These are phyloP conservation scores for Pterocles orientalis DNA, from an alignment of 2,113 vertebrate species.

Conservation along the genomic window DNA sequence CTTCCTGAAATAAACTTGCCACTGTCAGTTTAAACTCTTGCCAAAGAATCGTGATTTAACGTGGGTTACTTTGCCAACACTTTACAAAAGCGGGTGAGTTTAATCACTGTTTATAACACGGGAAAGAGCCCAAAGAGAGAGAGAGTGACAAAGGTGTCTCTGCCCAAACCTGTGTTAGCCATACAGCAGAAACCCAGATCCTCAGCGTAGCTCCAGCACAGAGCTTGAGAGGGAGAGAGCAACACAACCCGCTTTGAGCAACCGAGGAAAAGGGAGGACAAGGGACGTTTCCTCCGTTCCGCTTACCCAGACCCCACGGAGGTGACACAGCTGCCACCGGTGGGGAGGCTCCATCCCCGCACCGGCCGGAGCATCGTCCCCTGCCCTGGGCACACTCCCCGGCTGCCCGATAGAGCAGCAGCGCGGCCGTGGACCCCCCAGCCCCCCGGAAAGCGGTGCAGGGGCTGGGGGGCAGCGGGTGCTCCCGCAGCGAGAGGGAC, in stretches of 20 bases:
- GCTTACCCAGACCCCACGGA: neutral
- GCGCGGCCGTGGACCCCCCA: too few species aligned
- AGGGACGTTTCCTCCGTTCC: neutral
- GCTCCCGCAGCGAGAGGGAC: too few species aligned
- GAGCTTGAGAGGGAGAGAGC: neutral
- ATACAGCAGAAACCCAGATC: neutral
- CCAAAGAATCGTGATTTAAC: neutral
- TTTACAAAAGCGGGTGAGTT: neutral
- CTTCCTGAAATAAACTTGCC: constrained; percentile 12
- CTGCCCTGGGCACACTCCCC: too few species aligned
- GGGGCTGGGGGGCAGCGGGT: too few species aligned
- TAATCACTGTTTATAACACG: neutral
- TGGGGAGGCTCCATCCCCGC: neutral
- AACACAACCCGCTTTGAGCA: neutral
- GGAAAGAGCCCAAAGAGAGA: neutral
- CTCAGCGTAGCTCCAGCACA: neutral
- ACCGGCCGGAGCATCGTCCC: too few species aligned
- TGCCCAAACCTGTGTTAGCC: neutral
- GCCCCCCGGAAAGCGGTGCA: too few species aligned
- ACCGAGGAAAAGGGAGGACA: neutral
- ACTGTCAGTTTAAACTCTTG: neutral
- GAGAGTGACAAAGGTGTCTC: neutral
- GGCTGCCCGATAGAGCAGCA: too few species aligned
- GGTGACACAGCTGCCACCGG: fast-evolving
- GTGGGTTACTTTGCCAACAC: neutral